Conservation (phyloP, 2,888 invertebrate species). For the Amblyteles armatorius region DNA sequence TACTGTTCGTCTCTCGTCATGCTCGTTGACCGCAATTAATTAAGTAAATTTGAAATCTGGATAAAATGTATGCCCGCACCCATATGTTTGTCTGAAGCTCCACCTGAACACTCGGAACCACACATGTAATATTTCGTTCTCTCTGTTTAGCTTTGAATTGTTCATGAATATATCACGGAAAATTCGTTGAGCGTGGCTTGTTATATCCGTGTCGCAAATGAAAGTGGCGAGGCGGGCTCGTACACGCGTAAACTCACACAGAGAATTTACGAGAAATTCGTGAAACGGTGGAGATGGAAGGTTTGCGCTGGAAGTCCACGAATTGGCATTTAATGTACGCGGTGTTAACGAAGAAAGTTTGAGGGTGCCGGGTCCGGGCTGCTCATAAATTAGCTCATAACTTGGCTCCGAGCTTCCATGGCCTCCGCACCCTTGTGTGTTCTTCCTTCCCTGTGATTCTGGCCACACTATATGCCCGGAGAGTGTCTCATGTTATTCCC, state of each 20-base stretch:
- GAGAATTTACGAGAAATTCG: constrained; percentile 23
- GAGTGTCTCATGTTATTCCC: constrained; percentile 26
- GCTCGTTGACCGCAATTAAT: constrained; percentile 9
- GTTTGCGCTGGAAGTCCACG: constrained; percentile 39
- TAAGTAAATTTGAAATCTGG: constrained; percentile 3
- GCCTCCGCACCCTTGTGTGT: constrained; percentile 47
- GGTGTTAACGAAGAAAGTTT: constrained; percentile 73
- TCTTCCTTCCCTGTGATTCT: constrained; percentile 25
- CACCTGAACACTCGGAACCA: neutral
- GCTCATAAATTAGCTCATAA: constrained; percentile 78
- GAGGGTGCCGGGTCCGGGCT: constrained; percentile 64
- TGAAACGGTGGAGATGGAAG: constrained; percentile 14
- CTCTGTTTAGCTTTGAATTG: constrained; percentile 12
- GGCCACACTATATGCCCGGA: constrained; percentile 16
- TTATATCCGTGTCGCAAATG: constrained; percentile 23
- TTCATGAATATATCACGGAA: neutral
- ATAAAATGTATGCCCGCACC: neutral
- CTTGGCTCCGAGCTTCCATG: constrained; percentile 74
- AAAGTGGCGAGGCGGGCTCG: constrained; percentile 26
- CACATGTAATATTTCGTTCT: neutral
- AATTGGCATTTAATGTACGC: constrained; percentile 69
- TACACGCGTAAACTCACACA: neutral
- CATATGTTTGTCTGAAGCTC: neutral
- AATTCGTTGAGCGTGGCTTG: constrained; percentile 10
- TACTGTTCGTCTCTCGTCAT: neutral